Base-by-base conservation (phyloP, 2,888 invertebrate genomes). In the Microctonus hyperodae region DNA sequence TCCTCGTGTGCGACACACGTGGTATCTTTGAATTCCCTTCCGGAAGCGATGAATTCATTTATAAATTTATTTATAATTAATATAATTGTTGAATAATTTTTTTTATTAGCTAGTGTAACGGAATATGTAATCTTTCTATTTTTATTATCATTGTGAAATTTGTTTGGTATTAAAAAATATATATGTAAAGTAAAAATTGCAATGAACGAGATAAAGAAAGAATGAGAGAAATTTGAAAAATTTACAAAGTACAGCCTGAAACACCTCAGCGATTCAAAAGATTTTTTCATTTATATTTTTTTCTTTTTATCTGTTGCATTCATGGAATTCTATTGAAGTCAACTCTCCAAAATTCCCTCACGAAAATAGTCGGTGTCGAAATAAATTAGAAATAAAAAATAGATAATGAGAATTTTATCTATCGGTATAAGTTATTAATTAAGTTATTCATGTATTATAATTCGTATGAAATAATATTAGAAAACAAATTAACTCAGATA, bases 181-280 rank as follows among this genome's bases (percentile, higher is more conserved):
- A 51, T 23, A 31, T 13, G 40, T 31, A 33, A 48, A 31, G 33
- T n/a, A n/a, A n/a, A n/a, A n/a, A n/a, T n/a, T n/a, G 37, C 33
- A 31, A 25, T 48, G 28, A 33, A 64, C 20, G 22, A 59, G 61
- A 64, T 63, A 35, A 60, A 22, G 55, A 63, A 50, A 25, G 40
- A 57, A 33, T 48, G 22, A 60, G 68, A 61, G 70, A 69, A 71
- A 70, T 58, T 70, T 68, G 71, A 75, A 70, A 75, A 75, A 73
- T 71, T 71, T 72, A 70, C 64, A 35, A 35, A 53, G 62, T 58
- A n/a, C n/a, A n/a, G n/a, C n/a, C n/a, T 44, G 69, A 70, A 66
- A 66, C 66, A 65, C 25, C 53, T 22, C 3, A 35, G 13, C 61
- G 53, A 69, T 68, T 73, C 69, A 67, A 62, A 59, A 59, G 58